Evolutionary conservation across 1,140 invertebrate genomes (phyloP).

Genomic region (Alviniconcha marisindica): DNA sequence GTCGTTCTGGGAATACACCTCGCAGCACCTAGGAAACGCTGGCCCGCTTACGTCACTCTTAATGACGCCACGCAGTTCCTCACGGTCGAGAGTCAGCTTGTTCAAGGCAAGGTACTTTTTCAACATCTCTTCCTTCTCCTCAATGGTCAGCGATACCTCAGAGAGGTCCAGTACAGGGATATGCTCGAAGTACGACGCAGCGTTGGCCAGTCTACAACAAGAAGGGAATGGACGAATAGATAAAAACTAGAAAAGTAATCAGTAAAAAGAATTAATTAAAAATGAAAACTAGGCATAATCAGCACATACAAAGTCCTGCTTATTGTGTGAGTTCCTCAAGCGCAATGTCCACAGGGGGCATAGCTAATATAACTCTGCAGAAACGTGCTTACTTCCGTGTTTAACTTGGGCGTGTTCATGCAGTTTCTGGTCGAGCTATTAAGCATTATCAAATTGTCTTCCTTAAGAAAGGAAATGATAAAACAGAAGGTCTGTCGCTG

Average conservation of each 20-base stretch:
- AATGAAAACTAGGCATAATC: too few relatives aligned
- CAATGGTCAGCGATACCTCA: neutral
- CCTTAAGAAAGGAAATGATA: too few relatives aligned
- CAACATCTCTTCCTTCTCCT: slow-evolving; percentile 1
- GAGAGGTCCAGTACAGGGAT: neutral
- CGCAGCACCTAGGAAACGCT: neutral
- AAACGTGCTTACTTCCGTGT: too few relatives aligned
- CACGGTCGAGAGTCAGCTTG: neutral
- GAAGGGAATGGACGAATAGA: neutral
- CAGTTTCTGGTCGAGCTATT: too few relatives aligned
- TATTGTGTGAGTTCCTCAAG: too few relatives aligned
- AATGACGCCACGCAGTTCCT: neutral
- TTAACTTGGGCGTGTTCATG: too few relatives aligned
- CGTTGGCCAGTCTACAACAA: neutral
- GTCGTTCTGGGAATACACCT: neutral
- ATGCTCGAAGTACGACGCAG: neutral
- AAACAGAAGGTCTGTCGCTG: too few relatives aligned
- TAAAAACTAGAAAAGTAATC: neutral
- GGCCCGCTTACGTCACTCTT: neutral
- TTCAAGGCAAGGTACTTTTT: neutral
- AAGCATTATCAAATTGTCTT: too few relatives aligned
- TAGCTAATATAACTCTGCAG: too few relatives aligned
- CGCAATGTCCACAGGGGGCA: too few relatives aligned
- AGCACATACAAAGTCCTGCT: too few relatives aligned
- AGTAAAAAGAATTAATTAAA: too few relatives aligned